Evolutionary conservation across 1,140 invertebrate species (phyloP).

Genomic region (Matsumurasca onukii): DNA sequence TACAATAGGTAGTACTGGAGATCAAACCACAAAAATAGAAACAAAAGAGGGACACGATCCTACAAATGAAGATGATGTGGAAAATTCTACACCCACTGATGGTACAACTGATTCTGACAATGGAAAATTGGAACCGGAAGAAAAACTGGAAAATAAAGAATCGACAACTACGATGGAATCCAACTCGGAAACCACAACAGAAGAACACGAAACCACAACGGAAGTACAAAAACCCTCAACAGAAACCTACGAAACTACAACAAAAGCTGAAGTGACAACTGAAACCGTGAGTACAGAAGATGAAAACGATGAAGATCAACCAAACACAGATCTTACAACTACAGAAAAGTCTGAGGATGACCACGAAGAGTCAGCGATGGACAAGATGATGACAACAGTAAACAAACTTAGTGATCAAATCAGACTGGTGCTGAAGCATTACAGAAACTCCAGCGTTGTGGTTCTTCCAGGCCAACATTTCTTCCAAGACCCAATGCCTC

Average conservation of each 20-base stretch:
- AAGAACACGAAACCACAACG: constrained; percentile 3
- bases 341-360: neutral
- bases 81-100: neutral
- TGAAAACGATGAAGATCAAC: neutral
- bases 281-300: constrained; percentile 3
- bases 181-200: neutral
- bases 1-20: neutral
- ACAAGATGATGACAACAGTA: neutral
- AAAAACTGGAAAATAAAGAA: neutral
- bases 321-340: neutral
- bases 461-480: constrained; percentile 73
- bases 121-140: too few species aligned
- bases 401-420: constrained; percentile 54
- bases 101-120: too few species aligned
- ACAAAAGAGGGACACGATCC: neutral
- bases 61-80: neutral
- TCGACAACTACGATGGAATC: constrained; percentile 1
- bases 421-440: constrained; percentile 70
- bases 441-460: constrained; percentile 73
- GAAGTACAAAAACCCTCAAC: neutral
- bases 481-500: constrained; percentile 68
- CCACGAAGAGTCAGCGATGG: neutral
- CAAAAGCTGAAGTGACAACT: neutral
- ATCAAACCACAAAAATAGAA: neutral
- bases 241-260: constrained; percentile 5